A percentile compares a stretch with the other conserved stretches of the same genome.
phyloP scores from a whole-genome alignment of 64 coral and sea anemone genomes.

The Montipora capricornis region DNA sequence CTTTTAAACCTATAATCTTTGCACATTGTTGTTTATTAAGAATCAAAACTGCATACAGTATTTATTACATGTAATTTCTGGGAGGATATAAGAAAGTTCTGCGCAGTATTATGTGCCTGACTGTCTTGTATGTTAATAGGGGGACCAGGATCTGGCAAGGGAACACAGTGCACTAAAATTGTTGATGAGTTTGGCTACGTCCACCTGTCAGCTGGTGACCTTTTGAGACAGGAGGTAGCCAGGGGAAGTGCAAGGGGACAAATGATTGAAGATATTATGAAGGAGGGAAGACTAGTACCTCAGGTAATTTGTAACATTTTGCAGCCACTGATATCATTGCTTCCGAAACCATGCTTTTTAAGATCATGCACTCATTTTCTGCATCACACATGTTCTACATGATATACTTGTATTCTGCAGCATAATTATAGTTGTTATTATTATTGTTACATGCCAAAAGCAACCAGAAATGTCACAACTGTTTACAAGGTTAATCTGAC shows the following conservation, averaged over 20 bases:
- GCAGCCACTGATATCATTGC: neutral
- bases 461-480: too few relatives aligned
- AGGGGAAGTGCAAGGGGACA: constrained; percentile 77
- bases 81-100: neutral
- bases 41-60: neutral
- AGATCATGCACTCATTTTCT: too few relatives aligned
- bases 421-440: too few relatives aligned
- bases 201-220: constrained; percentile 95
- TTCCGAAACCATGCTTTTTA: too few relatives aligned
- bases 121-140: constrained; percentile 31
- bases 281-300: constrained; percentile 88
- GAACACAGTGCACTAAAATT: constrained; percentile 87
- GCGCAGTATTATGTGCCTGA: too few relatives aligned
- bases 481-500: too few relatives aligned
- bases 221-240: constrained; percentile 89
- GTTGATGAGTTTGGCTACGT: constrained; percentile 91
- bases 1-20: too few relatives aligned
- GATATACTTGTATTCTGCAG: too few relatives aligned
- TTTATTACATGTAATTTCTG: neutral
- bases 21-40: too few relatives aligned
- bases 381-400: too few relatives aligned
- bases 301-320: constrained; percentile 51
- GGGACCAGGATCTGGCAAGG: constrained; percentile 96
- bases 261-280: constrained; percentile 94
- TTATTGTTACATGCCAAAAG: too few relatives aligned